Evolutionary conservation across 2,888 invertebrate genomes (phyloP), one percentile per base, ranked within the genome.

Genomic region (Rhingia rostrata): DNA sequence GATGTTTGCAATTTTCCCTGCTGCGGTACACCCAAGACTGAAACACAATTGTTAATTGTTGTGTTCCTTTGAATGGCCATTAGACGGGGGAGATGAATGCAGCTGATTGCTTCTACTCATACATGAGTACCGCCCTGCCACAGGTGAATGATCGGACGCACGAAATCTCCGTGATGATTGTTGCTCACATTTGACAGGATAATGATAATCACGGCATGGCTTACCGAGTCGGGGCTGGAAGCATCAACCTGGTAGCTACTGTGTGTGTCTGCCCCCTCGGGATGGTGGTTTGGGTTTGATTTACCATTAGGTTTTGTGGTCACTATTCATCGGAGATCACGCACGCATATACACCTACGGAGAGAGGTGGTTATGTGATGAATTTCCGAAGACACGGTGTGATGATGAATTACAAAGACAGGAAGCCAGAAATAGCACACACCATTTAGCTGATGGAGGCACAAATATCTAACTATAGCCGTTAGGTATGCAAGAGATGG

Each of bases 101-200:
- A 51, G 47, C 30, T 63, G 63, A 49, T 14, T 58, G 47, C 32
- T 32, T 5, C 49, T n/a, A 12, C 39, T 39, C 32, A 22, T 22
- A 22, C 22, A 22, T 22, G 22, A 2, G 22, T 72, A 12, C 32
- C 14, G 33, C 35, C 45, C 5, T 22, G 39, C 43, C 69, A 75
- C 84, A 84, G 84, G 84, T 84, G 84, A 84, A 84, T 84, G 84
- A 84, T 84, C 84, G 64, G 79, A 70, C 45, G 84, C 84, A 84
- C 84, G 84, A 84, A 84, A 80, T 84, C 80, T 70, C 67, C 69
- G 35, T 22, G 73, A 78, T 83, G 77, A 78, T 83, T 83, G 82
- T 69, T 79, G 74, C 74, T 84, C 84, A 80, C 58, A 64, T 84
- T 84, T 84, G 84, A 84, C 84, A 84, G 84, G 74, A 84, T 84